phyloP scores from a whole-genome alignment of 2,797 vertebrate genomes.

The Acropternis orthonyx region DNA sequence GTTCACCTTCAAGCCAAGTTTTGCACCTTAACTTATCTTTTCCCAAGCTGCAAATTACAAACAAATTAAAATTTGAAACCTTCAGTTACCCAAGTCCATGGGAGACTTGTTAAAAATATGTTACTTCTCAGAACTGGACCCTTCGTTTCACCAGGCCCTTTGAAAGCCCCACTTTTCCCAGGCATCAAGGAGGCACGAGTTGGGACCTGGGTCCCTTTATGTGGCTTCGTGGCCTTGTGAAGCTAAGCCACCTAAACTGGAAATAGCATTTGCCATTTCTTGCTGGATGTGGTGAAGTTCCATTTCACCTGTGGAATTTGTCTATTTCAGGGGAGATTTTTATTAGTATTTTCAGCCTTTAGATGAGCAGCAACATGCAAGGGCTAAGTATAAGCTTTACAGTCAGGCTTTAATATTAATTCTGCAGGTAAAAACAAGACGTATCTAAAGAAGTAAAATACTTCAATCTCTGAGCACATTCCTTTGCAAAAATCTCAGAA shows the following conservation, averaged over 20 bases:
- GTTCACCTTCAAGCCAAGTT: not conserved
- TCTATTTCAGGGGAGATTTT: not conserved
- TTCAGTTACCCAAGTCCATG: not conserved
- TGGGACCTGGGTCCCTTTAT: not conserved
- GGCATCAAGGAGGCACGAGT: not conserved
- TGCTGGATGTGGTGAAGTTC: not conserved
- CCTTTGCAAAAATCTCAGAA: not conserved
- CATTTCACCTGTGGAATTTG: not conserved
- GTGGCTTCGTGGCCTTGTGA: not conserved
- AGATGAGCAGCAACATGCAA: not conserved
- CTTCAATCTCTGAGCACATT: not conserved
- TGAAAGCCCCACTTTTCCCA: not conserved
- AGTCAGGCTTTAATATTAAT: not conserved
- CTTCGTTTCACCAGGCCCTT: not conserved
- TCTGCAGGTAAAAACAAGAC: not conserved
- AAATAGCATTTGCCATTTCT: not conserved
- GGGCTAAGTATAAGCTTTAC: not conserved
- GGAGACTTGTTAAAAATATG: not conserved
- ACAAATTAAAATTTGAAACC: not conserved
- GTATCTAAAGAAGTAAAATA: not conserved
- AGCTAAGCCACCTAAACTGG: not conserved
- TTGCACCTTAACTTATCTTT: not conserved
- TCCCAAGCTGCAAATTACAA: not conserved
- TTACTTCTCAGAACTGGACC: accelerated
- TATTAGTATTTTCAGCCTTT: not conserved